Evolutionary conservation across 2,113 vertebrate genomes (phyloP).

Genomic region (Bothrops jararaca): DNA sequence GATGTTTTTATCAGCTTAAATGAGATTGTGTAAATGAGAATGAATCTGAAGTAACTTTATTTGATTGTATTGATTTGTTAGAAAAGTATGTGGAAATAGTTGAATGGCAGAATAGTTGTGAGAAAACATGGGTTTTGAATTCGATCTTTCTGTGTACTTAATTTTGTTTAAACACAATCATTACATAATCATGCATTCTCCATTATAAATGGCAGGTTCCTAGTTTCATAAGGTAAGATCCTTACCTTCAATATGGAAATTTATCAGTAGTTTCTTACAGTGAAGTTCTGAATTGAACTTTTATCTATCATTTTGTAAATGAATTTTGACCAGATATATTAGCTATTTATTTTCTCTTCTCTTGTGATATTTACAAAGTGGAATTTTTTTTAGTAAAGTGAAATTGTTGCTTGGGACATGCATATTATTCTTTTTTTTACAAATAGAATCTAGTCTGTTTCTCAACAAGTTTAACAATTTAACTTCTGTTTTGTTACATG

Average conservation of each 20-base stretch:
- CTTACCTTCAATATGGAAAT: not conserved
- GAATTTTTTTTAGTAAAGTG: not conserved
- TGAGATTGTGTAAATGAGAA: not conserved
- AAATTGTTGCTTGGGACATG: not conserved
- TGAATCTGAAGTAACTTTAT: accelerated
- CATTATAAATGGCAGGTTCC: not conserved
- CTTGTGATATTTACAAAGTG: not conserved
- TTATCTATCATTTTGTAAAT: not conserved
- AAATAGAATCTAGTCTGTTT: slow-evolving; percentile 13
- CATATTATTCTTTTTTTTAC: not conserved
- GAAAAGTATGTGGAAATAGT: not conserved
- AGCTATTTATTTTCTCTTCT: not conserved
- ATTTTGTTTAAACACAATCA: too few species aligned
- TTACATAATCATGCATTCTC: slow-evolving; percentile 7
- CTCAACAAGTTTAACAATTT: not conserved
- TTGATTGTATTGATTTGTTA: not conserved
- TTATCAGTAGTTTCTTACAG: not conserved
- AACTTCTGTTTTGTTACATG: not conserved
- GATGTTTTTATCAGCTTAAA: not conserved
- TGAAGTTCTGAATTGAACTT: not conserved
- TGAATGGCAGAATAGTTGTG: not conserved
- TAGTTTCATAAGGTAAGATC: not conserved
- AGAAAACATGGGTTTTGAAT: not conserved
- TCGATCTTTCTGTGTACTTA: slow-evolving; percentile 14
- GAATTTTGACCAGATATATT: not conserved